Evolutionary conservation across 2,797 vertebrate species (phyloP).

Genomic region (Pachyuromys duprasi): DNA sequence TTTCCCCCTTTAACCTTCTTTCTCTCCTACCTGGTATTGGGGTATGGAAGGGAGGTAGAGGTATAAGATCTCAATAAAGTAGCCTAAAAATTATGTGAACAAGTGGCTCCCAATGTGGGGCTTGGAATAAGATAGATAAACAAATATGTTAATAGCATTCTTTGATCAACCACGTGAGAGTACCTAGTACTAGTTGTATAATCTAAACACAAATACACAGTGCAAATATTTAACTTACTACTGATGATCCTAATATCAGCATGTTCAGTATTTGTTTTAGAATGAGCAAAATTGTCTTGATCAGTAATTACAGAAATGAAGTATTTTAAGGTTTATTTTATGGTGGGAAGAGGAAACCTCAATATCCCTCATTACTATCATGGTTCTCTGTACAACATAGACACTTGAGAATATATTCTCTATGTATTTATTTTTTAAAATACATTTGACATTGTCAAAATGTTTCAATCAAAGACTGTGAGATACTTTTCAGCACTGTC

Average conservation of each 20-base stretch:
- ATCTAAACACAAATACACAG: background rate
- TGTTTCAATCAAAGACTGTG: background rate
- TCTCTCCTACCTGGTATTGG: no score
- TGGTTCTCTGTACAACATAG: background rate
- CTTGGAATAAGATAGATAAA: no score
- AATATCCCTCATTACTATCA: background rate
- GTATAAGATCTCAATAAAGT: no score
- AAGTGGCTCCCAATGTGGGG: no score
- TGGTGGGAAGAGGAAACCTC: background rate
- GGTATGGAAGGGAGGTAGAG: no score
- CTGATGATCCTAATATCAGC: background rate
- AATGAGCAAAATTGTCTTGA: background rate
- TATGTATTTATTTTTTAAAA: constrained; percentile 9
- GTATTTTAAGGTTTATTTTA: background rate
- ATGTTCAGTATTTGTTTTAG: background rate
- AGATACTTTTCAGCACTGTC: background rate
- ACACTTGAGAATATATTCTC: background rate
- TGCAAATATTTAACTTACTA: background rate
- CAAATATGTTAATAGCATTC: background rate
- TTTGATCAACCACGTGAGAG: background rate
- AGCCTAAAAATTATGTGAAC: no score
- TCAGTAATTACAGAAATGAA: background rate
- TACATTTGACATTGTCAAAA: background rate
- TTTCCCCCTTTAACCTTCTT: no score
- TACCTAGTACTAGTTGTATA: background rate